These are phyloP conservation scores for Gonioctena quinquepunctata DNA, from an alignment of 1,140 invertebrate genomes.

Conservation along the genomic window DNA sequence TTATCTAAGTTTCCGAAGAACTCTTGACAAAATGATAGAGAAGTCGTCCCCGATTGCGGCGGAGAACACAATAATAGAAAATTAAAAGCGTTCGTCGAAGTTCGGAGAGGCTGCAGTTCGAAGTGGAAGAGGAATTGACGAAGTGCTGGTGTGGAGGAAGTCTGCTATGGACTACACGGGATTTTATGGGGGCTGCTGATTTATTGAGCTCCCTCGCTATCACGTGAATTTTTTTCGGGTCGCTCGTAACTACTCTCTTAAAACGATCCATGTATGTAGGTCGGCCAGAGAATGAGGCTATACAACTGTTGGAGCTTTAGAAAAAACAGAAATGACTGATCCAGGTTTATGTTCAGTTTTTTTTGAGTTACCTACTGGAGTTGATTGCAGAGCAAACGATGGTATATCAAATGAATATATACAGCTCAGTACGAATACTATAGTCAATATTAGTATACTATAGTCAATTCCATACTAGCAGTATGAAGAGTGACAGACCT, in stretches of 20 bases:
- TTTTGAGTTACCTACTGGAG: too few relatives aligned
- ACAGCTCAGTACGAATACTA: too few relatives aligned
- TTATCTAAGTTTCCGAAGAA: not conserved
- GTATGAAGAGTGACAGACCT: too few relatives aligned
- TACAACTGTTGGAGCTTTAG: too few relatives aligned
- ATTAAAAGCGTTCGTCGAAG: conserved; percentile 4
- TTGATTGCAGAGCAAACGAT: too few relatives aligned
- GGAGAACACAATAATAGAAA: conserved; percentile 5
- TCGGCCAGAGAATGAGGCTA: too few relatives aligned
- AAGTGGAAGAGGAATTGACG: not conserved
- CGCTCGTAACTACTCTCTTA: too few relatives aligned
- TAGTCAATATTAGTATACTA: too few relatives aligned
- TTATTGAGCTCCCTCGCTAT: not conserved
- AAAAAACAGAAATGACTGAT: too few relatives aligned
- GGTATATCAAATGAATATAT: too few relatives aligned
- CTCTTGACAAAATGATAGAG: not conserved
- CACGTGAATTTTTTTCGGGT: not conserved
- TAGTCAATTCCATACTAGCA: too few relatives aligned
- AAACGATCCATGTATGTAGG: not conserved
- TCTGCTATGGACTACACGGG: not conserved
- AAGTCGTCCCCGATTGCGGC: not conserved
- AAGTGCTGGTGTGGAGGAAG: not conserved
- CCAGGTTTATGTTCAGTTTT: too few relatives aligned
- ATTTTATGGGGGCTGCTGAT: not conserved
- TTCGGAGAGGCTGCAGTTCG: not conserved